phyloP scores from a whole-genome alignment of 2,888 invertebrate genomes.

The Pseudococcus longispinus region DNA sequence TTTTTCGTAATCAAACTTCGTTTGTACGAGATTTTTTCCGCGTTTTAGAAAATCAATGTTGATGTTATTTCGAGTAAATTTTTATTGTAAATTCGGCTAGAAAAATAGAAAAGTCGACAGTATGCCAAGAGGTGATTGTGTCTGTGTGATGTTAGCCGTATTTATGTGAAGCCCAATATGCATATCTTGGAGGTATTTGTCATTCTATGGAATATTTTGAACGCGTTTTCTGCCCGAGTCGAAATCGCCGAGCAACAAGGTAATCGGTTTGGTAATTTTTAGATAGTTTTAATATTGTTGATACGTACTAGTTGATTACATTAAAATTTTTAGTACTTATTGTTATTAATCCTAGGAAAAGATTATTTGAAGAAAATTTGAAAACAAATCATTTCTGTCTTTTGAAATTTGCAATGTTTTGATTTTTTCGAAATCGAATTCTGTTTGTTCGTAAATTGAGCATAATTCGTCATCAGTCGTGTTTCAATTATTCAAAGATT shows the following conservation, averaged over 20 bases:
- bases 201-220: conserved; percentile 1
- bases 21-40: not conserved
- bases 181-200: conserved; percentile 13
- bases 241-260: conserved; percentile 37
- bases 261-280: not conserved
- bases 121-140: not conserved
- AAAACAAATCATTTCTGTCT: too few species aligned
- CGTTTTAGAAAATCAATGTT: not conserved
- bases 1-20: not conserved
- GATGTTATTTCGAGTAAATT: not conserved
- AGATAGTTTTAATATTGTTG: not conserved
- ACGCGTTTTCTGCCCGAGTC: conserved; percentile 3
- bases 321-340: too few species aligned
- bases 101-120: not conserved
- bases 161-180: conserved; percentile 39
- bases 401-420: too few species aligned
- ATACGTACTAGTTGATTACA: not conserved
- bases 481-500: too few species aligned
- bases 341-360: too few species aligned
- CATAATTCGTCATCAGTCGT: too few species aligned
- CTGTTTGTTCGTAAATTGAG: too few species aligned
- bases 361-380: too few species aligned
- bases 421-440: too few species aligned
- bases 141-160: not conserved
- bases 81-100: not conserved